A percentile compares a stretch with the other conserved stretches of the same genome.
These are phyloP conservation scores for Listrodromus nycthemerus DNA, from an alignment of 2,888 invertebrate species.

Conservation along the genomic window DNA sequence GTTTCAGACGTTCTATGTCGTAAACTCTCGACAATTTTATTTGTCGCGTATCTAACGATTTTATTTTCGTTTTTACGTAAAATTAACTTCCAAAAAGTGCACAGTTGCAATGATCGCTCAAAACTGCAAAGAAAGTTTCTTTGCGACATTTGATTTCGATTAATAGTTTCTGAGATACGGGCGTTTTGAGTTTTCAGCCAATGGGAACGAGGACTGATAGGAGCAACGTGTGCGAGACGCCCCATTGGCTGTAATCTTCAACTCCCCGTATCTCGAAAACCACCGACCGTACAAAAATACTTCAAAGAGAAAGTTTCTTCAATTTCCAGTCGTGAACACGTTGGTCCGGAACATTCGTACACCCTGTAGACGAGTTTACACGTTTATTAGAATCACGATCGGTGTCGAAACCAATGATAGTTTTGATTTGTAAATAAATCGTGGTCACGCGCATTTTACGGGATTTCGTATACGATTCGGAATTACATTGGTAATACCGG, in stretches of 20 bases:
- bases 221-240: neutral
- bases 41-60: neutral
- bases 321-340: neutral
- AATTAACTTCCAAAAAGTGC: neutral
- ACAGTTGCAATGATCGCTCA: neutral
- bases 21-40: neutral
- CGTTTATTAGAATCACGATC: constrained; percentile 18
- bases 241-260: neutral
- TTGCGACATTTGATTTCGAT: neutral
- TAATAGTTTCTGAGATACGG: neutral
- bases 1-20: neutral
- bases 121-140: neutral
- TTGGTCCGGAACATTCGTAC: neutral
- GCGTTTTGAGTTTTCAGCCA: neutral
- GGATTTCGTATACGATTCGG: constrained; percentile 28
- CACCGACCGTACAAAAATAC: neutral
- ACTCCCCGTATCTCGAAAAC: neutral
- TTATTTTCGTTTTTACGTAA: neutral
- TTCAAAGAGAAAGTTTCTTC: neutral
- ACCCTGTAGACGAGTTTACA: neutral
- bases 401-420: neutral
- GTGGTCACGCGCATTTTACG: constrained; percentile 22
- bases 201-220: neutral
- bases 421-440: constrained; percentile 27
- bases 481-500: constrained; percentile 55